Evolutionary conservation across 2,888 invertebrate genomes (phyloP).

Genomic region (Aphrophora alni): DNA sequence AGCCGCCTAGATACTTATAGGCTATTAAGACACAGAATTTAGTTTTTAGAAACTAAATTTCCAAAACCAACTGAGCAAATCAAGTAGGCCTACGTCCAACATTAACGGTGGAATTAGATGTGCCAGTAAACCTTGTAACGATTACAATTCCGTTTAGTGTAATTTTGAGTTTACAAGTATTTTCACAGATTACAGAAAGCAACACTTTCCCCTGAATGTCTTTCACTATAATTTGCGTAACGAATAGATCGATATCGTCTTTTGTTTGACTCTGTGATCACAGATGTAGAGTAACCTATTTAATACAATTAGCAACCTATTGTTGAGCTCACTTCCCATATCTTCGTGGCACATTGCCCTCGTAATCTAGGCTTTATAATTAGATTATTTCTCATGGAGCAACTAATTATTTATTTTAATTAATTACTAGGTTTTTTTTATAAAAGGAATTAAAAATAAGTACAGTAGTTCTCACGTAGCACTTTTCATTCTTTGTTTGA

Average conservation of each 20-base stretch:
- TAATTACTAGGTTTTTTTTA: not conserved
- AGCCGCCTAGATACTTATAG: no score
- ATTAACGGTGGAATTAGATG: no score
- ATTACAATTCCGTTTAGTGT: not conserved
- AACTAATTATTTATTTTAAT: not conserved
- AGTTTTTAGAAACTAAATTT: no score
- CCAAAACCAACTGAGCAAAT: no score
- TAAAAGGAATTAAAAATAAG: not conserved
- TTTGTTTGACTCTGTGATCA: no score
- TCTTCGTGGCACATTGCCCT: not conserved
- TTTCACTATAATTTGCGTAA: not conserved
- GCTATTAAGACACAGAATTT: no score
- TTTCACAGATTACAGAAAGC: no score
- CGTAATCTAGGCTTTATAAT: not conserved
- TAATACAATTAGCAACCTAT: not conserved
- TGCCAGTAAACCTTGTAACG: not conserved
- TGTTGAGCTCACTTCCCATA: not conserved
- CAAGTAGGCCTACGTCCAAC: no score
- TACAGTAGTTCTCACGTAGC: not conserved
- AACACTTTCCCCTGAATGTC: no score
- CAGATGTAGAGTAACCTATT: conserved; percentile 2
- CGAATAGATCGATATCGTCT: no score
- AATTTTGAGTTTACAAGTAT: no score
- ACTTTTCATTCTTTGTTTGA: not conserved
- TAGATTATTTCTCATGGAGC: not conserved